These are phyloP conservation scores for Popillia japonica DNA, from an alignment of 1,140 invertebrate genomes.

Conservation along the genomic window DNA sequence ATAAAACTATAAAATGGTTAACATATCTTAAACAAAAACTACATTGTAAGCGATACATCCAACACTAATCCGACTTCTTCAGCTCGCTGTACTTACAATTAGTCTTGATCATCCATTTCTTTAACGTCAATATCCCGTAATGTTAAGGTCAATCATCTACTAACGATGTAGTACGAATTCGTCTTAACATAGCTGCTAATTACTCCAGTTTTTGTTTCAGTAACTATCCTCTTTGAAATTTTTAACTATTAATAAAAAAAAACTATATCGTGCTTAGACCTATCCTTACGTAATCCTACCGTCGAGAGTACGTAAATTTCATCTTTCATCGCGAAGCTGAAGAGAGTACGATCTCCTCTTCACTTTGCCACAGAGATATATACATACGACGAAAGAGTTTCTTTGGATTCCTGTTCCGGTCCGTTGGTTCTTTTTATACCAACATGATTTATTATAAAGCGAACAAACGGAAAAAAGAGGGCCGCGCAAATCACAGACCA, in stretches of 20 bases:
- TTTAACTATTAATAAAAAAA: not conserved
- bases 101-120: conserved; percentile 1
- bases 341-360: not conserved
- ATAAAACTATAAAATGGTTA: too few relatives aligned
- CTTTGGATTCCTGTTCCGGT: conserved; percentile 29
- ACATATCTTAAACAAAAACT: too few relatives aligned
- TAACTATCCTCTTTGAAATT: not conserved
- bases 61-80: too few relatives aligned
- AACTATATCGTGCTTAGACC: not conserved
- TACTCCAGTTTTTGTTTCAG: not conserved
- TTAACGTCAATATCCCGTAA: conserved; percentile 1
- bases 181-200: not conserved
- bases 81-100: too few relatives aligned
- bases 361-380: not conserved
- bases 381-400: conserved; percentile 28
- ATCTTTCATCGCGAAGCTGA: not conserved
- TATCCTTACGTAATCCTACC: not conserved
- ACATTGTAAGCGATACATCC: too few relatives aligned
- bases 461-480: conserved; percentile 15
- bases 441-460: conserved; percentile 33
- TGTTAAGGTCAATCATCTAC: not conserved
- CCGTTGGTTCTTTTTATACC: conserved; percentile 29
- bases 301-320: not conserved
- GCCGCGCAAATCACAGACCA: conserved; percentile 17
- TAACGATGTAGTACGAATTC: not conserved